Percentiles rank a stretch among this genome's conserved stretches.
These are phyloP conservation scores for Calosoma granatense DNA, from an alignment of 1,140 invertebrate species.

Conservation along the genomic window DNA sequence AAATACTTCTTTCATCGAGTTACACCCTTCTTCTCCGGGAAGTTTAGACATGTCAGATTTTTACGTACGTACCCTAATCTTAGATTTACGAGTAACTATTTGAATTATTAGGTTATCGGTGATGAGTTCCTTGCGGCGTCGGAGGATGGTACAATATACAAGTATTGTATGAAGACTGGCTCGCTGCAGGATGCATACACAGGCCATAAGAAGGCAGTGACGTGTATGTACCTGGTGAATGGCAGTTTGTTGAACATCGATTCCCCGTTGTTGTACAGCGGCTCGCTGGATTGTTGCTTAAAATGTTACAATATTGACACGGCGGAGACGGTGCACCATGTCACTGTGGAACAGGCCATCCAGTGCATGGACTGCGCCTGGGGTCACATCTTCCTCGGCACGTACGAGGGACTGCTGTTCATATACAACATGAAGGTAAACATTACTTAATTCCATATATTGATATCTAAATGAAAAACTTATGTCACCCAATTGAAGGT, in stretches of 20 bases:
- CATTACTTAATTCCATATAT: neutral
- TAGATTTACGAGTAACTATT: no score
- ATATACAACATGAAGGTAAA: conserved; percentile 36
- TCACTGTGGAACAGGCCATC: conserved; percentile 32
- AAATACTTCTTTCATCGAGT: no score
- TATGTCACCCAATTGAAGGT: no score
- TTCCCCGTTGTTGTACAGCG: neutral
- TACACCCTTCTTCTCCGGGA: no score
- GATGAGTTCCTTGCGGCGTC: conserved; percentile 1
- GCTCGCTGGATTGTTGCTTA: neutral
- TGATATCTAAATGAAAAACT: neutral
- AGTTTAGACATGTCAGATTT: no score
- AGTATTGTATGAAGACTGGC: neutral
- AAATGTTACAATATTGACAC: conserved; percentile 4
- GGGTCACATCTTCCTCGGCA: conserved; percentile 37
- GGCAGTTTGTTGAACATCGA: neutral
- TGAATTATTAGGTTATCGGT: neutral
- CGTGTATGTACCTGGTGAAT: neutral
- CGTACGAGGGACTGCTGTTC: conserved; percentile 36
- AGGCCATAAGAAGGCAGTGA: neutral
- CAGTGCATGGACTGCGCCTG: conserved; percentile 40
- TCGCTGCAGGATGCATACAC: neutral
- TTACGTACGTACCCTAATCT: no score
- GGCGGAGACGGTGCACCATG: conserved; percentile 22
- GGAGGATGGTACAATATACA: neutral